A percentile compares a stretch with the other conserved stretches of the same genome.
These are phyloP conservation scores for Teinopalpus imperialis DNA, from an alignment of 2,888 invertebrate genomes.

Conservation along the genomic window DNA sequence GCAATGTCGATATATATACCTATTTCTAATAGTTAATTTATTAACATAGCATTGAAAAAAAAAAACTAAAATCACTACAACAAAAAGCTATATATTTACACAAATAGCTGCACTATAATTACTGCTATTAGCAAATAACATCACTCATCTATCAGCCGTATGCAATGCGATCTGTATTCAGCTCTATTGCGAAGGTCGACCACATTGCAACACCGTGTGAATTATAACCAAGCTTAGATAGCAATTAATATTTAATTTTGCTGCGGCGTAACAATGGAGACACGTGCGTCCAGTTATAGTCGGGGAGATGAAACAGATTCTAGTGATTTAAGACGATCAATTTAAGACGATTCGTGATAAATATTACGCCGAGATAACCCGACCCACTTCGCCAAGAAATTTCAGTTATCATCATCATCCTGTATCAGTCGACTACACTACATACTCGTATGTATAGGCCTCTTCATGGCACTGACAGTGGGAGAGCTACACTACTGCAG, in stretches of 20 bases:
- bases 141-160: constrained; percentile 15
- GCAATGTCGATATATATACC: too few relatives aligned
- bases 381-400: too few relatives aligned
- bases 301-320: neutral
- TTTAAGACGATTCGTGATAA: too few relatives aligned
- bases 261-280: constrained; percentile 14
- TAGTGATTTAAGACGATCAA: neutral
- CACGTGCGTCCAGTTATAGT: constrained; percentile 7
- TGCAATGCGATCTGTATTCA: constrained; percentile 17
- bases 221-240: constrained; percentile 17
- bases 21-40: too few relatives aligned
- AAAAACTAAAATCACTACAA: too few relatives aligned
- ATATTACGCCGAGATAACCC: too few relatives aligned
- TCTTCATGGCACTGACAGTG: too few relatives aligned
- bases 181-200: constrained; percentile 14
- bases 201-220: constrained; percentile 23
- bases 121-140: neutral
- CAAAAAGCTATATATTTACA: neutral
- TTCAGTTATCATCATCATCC: too few relatives aligned
- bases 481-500: too few relatives aligned
- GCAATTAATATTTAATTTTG: constrained; percentile 24
- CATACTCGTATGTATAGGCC: too few relatives aligned
- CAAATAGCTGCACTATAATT: constrained; percentile 6
- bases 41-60: too few relatives aligned
- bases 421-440: too few relatives aligned